Base-by-base conservation (phyloP, 1,140 invertebrate genomes). In the Drosophila funebris region DNA sequence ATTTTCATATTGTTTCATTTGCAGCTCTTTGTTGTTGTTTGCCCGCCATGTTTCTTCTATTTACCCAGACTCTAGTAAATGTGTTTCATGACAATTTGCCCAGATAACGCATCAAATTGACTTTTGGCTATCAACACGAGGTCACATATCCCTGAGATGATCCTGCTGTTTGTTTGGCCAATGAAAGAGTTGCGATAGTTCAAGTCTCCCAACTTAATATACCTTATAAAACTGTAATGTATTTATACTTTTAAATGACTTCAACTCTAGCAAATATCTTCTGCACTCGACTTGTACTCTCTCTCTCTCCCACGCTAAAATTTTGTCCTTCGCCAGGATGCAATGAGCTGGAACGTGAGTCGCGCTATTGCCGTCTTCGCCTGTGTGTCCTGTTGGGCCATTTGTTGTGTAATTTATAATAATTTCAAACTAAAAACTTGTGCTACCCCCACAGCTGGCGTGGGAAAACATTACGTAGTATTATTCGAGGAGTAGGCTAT, bases 371-470 rank as follows among this genome's bases (percentile, higher is more conserved):
- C 13, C 11, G 18, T 31, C 29, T 60, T 60, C n/a, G 14, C 14
- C 37, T 39, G 53, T 7, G 20, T 18, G 24, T 16, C 37, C 11
- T 37, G n/a, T 29, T 56, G 22, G 22, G 22, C 13, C 69, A 74
- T 75, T 81, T 85, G 77, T 74, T 41, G 70, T 70, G 78, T 78
- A 88, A 87, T 87, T 88, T 82, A 78, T 88, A 75, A 80, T 70
- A 68, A 70, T 66, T 48, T 8, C 36, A 57, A 63, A 27, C 13
- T 46, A 9, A 52, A 44, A 61, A 62, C 13, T 57, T 57, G 4
- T 56, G 22, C 39, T 31, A 64, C 56, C 70, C 36, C 16, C 43
- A n/a, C 36, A 41, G 41, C 31, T 14, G 61, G 22, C 81, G 82
- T 85, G 82, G 82, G 78, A 82, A 82, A 73, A 66, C 70, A 9